Percentiles rank a stretch among this genome's conserved stretches.
Conservation (phyloP, 2,113 vertebrate genomes). For the Cyprinus carpio region DNA sequence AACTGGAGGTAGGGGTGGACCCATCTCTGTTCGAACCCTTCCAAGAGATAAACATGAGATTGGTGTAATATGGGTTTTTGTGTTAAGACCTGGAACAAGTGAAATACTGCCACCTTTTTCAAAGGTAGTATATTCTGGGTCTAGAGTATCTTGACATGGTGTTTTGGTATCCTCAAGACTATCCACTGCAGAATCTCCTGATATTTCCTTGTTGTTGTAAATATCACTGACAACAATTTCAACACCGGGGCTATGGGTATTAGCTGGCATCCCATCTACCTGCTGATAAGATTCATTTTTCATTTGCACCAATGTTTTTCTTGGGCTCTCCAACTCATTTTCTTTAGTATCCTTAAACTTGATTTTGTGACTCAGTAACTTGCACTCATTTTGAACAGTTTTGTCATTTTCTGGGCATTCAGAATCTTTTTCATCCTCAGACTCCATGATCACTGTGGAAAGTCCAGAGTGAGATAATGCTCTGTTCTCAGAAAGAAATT, state of each 20-base stretch:
- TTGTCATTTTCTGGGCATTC: background rate
- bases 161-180: background rate
- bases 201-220: background rate
- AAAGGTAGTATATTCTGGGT: background rate
- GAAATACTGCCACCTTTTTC: conserved; percentile 20
- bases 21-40: conserved; percentile 84
- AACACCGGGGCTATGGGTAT: background rate
- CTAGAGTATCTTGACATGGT: background rate
- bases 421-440: background rate
- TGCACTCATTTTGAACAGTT: background rate
- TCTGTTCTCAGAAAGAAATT: background rate
- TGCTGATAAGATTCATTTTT: background rate
- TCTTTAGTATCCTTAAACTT: background rate
- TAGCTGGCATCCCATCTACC: background rate
- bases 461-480: background rate
- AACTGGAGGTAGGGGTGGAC: conserved; percentile 85
- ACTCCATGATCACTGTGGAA: background rate
- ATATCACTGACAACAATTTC: background rate
- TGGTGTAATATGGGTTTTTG: conserved; percentile 63
- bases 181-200: background rate
- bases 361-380: background rate
- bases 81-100: conserved; percentile 53
- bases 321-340: background rate
- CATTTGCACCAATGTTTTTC: background rate
- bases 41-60: conserved; percentile 68